Conservation (phyloP, 2,797 vertebrate genomes). For the Darevskia nairensis region DNA sequence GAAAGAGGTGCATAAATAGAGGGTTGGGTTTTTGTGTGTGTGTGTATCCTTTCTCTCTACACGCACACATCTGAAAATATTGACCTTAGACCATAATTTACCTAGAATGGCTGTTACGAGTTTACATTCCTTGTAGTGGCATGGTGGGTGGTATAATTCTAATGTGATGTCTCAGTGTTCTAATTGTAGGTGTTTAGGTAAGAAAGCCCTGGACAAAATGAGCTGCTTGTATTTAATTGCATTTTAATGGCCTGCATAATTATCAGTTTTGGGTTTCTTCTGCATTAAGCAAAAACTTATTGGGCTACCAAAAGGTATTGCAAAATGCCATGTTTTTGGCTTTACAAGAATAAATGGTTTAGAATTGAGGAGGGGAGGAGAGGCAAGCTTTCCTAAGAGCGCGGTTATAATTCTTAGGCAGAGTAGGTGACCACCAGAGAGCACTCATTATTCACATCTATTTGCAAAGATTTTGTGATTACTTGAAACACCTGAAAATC, state of each 20-base stretch:
- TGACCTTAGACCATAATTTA: neutral
- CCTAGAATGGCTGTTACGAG: neutral
- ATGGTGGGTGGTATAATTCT: slow-evolving; percentile 14
- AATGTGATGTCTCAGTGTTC: neutral
- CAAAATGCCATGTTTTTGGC: neutral
- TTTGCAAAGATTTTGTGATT: neutral
- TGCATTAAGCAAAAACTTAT: neutral
- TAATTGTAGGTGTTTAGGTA: neutral
- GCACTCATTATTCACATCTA: neutral
- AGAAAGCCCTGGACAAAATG: neutral
- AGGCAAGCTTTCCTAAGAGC: neutral
- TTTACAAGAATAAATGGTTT: neutral
- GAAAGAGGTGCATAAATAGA: slow-evolving; percentile 1
- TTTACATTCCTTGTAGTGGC: neutral
- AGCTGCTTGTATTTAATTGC: neutral
- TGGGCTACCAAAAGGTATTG: neutral
- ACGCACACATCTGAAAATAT: neutral
- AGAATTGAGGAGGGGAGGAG: neutral
- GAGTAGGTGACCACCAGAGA: neutral
- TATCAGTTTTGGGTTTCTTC: neutral
- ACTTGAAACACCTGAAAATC: neutral
- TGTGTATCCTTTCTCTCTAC: neutral
- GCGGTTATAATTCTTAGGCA: neutral
- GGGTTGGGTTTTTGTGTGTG: too few relatives aligned
- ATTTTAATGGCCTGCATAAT: neutral